Percentiles rank a stretch among this genome's conserved stretches.
These are phyloP conservation scores for Rhagoletis pomonella DNA, from an alignment of 1,140 invertebrate species.

Conservation along the genomic window DNA sequence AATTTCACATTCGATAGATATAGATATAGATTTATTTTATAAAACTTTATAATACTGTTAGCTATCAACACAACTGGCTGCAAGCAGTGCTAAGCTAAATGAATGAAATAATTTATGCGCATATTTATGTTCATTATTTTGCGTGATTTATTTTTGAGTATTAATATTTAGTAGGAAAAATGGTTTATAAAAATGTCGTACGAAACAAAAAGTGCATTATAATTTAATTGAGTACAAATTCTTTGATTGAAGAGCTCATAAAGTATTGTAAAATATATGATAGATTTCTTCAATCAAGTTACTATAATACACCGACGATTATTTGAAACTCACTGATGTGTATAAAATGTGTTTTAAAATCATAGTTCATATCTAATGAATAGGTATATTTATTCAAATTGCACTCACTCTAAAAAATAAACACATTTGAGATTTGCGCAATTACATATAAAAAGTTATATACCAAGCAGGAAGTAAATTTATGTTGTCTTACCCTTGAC, in stretches of 20 bases:
- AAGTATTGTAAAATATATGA: background rate
- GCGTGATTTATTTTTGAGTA: background rate
- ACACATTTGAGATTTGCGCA: too few species aligned
- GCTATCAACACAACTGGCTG: too few species aligned
- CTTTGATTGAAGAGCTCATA: background rate
- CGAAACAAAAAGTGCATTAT: background rate
- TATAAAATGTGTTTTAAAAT: too few species aligned
- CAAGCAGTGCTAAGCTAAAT: background rate
- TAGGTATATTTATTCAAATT: too few species aligned
- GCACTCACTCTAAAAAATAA: too few species aligned
- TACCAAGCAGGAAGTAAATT: background rate
- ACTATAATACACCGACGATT: background rate
- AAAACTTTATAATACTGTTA: too few species aligned
- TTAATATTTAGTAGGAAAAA: background rate
- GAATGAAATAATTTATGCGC: background rate
- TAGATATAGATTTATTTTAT: too few species aligned
- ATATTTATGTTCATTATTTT: background rate
- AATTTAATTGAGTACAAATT: background rate
- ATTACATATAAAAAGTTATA: too few species aligned
- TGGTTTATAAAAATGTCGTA: background rate
- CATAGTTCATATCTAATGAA: too few species aligned
- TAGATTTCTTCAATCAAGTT: background rate
- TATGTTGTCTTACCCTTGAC: background rate
- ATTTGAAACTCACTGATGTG: background rate
- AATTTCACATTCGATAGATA: too few species aligned